Evolutionary conservation across 2,888 invertebrate genomes (phyloP).

Genomic region (Meloe dianella): DNA sequence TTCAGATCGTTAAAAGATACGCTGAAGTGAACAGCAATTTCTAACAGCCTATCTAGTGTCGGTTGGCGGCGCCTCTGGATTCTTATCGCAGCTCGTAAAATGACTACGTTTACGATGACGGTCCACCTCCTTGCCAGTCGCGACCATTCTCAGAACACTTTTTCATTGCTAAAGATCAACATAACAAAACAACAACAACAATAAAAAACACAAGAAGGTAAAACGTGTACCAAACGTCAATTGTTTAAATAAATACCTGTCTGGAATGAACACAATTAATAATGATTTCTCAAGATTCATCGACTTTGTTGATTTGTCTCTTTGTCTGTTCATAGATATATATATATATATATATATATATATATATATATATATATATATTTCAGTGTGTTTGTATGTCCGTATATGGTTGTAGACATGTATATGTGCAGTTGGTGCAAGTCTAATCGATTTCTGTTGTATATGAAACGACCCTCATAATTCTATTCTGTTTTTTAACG

Average conservation of each 20-base stretch:
- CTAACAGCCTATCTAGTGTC: constrained; percentile 48
- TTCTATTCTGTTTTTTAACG: constrained; percentile 36
- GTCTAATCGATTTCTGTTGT: constrained; percentile 48
- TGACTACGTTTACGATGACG: constrained; percentile 30
- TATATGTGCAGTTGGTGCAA: constrained; percentile 27
- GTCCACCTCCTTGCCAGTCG: constrained; percentile 20
- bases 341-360: no score
- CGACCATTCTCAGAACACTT: constrained; percentile 34
- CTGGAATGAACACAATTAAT: constrained; percentile 38
- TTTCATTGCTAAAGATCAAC: constrained; percentile 6
- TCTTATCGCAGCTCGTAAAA: constrained; percentile 47
- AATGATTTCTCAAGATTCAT: constrained; percentile 43
- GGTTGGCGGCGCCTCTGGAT: constrained; percentile 48
- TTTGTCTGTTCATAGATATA: neutral
- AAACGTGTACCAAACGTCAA: constrained; percentile 23
- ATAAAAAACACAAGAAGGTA: neutral
- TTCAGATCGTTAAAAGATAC: constrained; percentile 45
- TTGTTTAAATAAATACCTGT: constrained; percentile 37
- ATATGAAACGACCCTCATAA: constrained; percentile 46
- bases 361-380: no score
- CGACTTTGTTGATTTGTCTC: constrained; percentile 16
- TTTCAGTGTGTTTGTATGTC: neutral
- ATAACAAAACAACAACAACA: neutral
- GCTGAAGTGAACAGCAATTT: constrained; percentile 48
- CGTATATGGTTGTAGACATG: neutral